Conservation (phyloP, 2,888 invertebrate genomes). For the Tetanocera ferruginea region DNA sequence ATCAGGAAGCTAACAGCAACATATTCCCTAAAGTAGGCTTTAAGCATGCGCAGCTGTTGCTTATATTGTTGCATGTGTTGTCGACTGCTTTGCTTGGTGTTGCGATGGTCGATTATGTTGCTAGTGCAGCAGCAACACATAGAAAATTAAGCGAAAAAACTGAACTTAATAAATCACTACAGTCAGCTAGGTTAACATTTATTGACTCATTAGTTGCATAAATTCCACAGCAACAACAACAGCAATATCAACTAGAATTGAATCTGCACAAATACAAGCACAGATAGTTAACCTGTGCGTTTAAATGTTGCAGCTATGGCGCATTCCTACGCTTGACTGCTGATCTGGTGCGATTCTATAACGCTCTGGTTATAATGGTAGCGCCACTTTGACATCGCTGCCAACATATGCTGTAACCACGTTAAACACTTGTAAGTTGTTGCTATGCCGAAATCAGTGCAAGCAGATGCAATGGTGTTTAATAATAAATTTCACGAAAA, state of each 20-base stretch:
- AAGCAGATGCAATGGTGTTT: too few species aligned
- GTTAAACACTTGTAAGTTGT: not conserved
- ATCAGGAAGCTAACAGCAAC: slow-evolving; percentile 43
- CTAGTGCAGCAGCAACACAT: not conserved
- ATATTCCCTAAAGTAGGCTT: slow-evolving; percentile 43
- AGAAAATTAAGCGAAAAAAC: too few species aligned
- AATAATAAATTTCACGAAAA: too few species aligned
- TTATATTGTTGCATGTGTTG: slow-evolving; percentile 2
- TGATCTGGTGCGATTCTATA: not conserved
- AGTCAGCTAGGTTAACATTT: slow-evolving; percentile 55
- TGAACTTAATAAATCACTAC: slow-evolving; percentile 54
- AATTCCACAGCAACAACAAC: slow-evolving; percentile 43
- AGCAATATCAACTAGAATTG: slow-evolving; percentile 21
- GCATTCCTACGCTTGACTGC: slow-evolving; percentile 22
- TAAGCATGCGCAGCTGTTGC: not conserved
- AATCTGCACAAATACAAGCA: not conserved
- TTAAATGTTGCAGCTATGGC: slow-evolving; percentile 26
- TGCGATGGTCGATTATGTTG: slow-evolving; percentile 28
- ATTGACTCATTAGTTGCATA: slow-evolving; percentile 53
- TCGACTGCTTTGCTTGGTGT: not conserved
- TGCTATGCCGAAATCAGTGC: too few species aligned
- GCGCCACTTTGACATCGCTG: slow-evolving; percentile 26
- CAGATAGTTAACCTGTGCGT: not conserved
- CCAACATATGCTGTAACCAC: not conserved
- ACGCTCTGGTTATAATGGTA: slow-evolving; percentile 16